Base-by-base conservation (phyloP, 1,140 invertebrate species). In the Pseudomyrmex pallidus region DNA sequence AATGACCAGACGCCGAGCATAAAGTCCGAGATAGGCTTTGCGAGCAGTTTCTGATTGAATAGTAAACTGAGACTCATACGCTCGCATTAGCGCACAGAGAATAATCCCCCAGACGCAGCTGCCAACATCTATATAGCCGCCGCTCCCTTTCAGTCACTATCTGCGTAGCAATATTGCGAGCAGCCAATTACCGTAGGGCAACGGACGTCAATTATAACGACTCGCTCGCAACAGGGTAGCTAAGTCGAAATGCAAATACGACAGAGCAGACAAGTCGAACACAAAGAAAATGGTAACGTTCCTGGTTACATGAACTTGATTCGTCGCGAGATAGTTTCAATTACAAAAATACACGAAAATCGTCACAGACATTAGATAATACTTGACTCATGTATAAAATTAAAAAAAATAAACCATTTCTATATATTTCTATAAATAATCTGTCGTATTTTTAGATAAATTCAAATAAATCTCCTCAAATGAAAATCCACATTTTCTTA, bases 11-110 rank as follows among this genome's bases (percentile, higher is more conserved):
- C 50, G 46, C 22, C 44, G 15, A 73, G 46, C 67, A 74, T 68
- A 74, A 83, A 68, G 54, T 85, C 63, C 70, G 63, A 83, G 70
- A 61, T 74, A 68, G 78, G 78, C 84, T 85, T 74, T 83, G 78
- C 56, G 70, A 67, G 50, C 68, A 74, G 80, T 85, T 83, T 80
- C 77, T 83, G 84, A 85, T 85, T 85, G 84, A 85, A 85, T 74
- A 74, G 84, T 82, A 83, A 85, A 68, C 78, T 74, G 84, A 85
- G 70, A 85, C 84, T 85, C 84, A 68, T 85, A 66, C 70, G 78
- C 52, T 83, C 64, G 78, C 67, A 85, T 74, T 85, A 85, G 56
- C 25, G 70, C 67, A 67, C 70, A 83, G 54, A 85, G 54, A 85
- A 83, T 85, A 85, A 85, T 85, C 78, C 84, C 82, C 82, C 68